Base-by-base conservation (phyloP, 2,888 invertebrate species). In the Argyra leucocephala region DNA sequence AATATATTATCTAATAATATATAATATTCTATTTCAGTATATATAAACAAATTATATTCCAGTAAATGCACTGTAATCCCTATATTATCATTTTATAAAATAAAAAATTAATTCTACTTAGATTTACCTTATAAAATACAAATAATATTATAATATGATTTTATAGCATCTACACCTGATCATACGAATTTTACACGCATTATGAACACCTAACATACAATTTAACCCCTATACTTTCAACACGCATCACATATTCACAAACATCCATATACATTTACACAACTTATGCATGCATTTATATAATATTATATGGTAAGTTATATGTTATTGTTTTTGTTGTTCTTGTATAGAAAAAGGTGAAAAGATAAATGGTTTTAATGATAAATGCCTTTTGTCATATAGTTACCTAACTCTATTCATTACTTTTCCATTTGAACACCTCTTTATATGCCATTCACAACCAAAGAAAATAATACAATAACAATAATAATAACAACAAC, bases 351-450 rank as follows among this genome's bases (percentile, higher is more conserved):
- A 48, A 48, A 12, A 48, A 15, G n/a, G 48, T 48, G 48, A 48
- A n/a, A 48, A 48, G 48, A 48, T 48, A 48, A 48, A 48, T 48
- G 48, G 48, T 48, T 48, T 48, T 15, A 48, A 48, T 48, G 48
- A 48, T 48, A 48, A 48, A 48, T 48, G 48, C 48, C 48, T 48
- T 48, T 48, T 48, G 48, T 48, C 48, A 48, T 48, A 48, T 48
- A 48, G 18, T 48, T 48, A 48, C 48, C 48, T 48, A 48, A 48
- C 48, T 48, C 48, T 48, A 48, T 48, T 48, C 48, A 48, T 48
- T 48, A 48, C n/a, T 48, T 48, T 48, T 48, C 48, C 48, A 48
- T 12, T 48, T 48, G 48, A 48, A 48, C 48, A 48, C 48, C 48
- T 48, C 48, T 48, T 48, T 15, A 48, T 18, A n/a, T 48, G 48